Percentiles rank a stretch among this genome's conserved stretches.
Conservation (phyloP, 2,113 vertebrate genomes). For the Cephalopholis sonnerati region DNA sequence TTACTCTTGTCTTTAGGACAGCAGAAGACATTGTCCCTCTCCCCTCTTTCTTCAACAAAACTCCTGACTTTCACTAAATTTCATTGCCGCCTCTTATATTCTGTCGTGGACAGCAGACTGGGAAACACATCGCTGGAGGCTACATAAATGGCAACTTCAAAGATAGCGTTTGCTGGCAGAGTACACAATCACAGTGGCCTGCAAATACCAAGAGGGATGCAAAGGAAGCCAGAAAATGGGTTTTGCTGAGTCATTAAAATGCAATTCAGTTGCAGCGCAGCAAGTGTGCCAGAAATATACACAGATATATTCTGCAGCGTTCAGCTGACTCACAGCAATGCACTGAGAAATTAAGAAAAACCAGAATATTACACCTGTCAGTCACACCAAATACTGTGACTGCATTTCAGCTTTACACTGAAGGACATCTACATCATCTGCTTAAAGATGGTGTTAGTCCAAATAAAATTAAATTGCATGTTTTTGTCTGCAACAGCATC, state of each 20-base stretch:
- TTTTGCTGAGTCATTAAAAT: slow-evolving; percentile 66
- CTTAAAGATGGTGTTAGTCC: not conserved
- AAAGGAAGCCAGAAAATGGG: slow-evolving; percentile 40
- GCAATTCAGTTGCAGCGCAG: slow-evolving; percentile 54
- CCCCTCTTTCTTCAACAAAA: not conserved
- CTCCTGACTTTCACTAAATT: not conserved
- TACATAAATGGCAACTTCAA: slow-evolving; percentile 24
- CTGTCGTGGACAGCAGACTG: slow-evolving; percentile 2
- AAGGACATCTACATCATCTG: not conserved
- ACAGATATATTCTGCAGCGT: slow-evolving; percentile 12
- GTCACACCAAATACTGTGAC: slow-evolving; percentile 2
- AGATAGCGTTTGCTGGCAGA: slow-evolving; percentile 3
- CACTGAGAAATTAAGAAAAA: slow-evolving; percentile 25
- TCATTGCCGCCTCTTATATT: not conserved
- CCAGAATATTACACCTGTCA: slow-evolving; percentile 16
- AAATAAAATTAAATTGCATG: not conserved
- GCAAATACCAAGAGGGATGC: slow-evolving; percentile 37
- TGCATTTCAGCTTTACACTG: not conserved
- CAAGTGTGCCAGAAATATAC: slow-evolving; percentile 39
- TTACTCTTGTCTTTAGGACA: not conserved
- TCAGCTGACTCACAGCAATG: slow-evolving; percentile 39
- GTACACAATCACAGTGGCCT: slow-evolving; percentile 26
- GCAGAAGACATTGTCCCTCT: not conserved
- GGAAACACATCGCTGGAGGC: not conserved
- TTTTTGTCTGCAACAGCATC: not conserved